Evolutionary conservation across 2,113 vertebrate species (phyloP), one percentile per base, ranked within the genome.

Genomic region (Misgurnus anguillicaudatus): DNA sequence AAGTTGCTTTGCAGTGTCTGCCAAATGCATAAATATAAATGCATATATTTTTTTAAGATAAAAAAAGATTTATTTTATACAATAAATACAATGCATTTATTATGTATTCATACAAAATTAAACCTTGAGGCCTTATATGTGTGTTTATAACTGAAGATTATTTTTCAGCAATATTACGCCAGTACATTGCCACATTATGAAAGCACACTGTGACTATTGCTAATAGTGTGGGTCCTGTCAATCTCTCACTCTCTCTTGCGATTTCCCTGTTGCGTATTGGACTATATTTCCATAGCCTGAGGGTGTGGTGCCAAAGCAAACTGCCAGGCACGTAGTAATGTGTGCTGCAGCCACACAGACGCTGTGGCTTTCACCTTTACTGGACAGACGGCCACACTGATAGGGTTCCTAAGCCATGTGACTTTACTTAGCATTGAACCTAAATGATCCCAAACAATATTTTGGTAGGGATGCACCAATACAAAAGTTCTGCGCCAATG

Each of bases 161-260:
- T 48, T 48, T 61, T 24, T 31, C 24, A 31, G 41, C 1, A 11
- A 45, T 6, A 6, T 47, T 62, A 47, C 17, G 41, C 57, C 72
- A 75, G 47, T 45, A 45, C 61, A 6, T 47, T 19, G 24, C 24
- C 57, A 62, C 72, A 47, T 75, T 38, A 58, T 19, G 24, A 61
- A 21, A 31, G 71, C 71, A 24, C 55, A 60, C 71, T 42, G 55
- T 74, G 39, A 61, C 24, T 31, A 31, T 3, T 31, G 24, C 39
- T 61, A 62, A 31, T 62, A 36, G 72, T 58, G 72, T 75, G 61
- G 58, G 72, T 62, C 57, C 41, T 75, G 72, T 75, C 71, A 67
- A 73, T 75, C 48, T 75, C 61, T 78, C 47, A 36, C 31, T 70
- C 47, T 41, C 5, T 76, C 55, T 38, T 38, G 19, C 39, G 17